phyloP scores from a whole-genome alignment of 2,888 invertebrate species.

The Pandemis corylana region DNA sequence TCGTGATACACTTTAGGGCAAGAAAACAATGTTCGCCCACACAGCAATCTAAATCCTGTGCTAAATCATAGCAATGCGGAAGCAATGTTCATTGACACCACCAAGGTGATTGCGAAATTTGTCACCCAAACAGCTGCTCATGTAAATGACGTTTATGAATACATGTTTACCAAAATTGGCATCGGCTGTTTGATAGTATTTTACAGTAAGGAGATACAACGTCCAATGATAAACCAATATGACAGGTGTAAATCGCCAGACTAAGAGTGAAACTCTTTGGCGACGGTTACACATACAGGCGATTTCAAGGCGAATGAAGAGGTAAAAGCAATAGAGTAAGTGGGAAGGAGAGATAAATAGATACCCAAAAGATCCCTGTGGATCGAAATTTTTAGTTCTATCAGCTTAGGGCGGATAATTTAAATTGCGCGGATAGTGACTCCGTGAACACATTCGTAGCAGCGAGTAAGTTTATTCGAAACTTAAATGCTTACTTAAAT shows the following conservation, averaged over 20 bases:
- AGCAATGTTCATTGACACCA: slow-evolving; percentile 19
- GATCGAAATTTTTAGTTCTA: too few species aligned
- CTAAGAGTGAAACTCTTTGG: too few species aligned
- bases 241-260: not conserved
- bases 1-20: slow-evolving; percentile 1
- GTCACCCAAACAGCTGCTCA: slow-evolving; percentile 27
- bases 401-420: too few species aligned
- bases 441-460: too few species aligned
- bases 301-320: too few species aligned
- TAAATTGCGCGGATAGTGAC: too few species aligned
- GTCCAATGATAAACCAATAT: not conserved
- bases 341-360: too few species aligned
- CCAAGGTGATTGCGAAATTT: slow-evolving; percentile 36
- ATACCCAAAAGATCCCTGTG: too few species aligned
- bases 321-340: too few species aligned
- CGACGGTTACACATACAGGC: too few species aligned
- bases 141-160: not conserved
- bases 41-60: slow-evolving; percentile 1
- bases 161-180: slow-evolving; percentile 12
- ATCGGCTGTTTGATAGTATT: slow-evolving; percentile 15
- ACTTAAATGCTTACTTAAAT: not conserved
- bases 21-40: slow-evolving; percentile 18
- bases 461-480: too few species aligned
- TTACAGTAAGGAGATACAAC: not conserved
- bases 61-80: slow-evolving; percentile 36